Evolutionary conservation across 2,888 invertebrate species (phyloP).

Genomic region (Dicyrtoma fusca): DNA sequence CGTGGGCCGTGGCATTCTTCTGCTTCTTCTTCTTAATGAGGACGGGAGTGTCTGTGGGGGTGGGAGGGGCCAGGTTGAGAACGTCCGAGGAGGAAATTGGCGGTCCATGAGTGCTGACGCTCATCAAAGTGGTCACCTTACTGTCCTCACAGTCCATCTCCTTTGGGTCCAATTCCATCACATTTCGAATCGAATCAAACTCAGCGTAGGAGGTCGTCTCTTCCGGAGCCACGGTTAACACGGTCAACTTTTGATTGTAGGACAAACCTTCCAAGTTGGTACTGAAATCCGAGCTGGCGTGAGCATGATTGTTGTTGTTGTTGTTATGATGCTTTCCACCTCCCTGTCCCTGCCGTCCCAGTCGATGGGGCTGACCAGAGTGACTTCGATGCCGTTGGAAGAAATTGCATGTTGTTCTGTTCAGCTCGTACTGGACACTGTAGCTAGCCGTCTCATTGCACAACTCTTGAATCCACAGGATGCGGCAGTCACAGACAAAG

Average conservation of each 20-base stretch:
- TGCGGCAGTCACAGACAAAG: constrained; percentile 80
- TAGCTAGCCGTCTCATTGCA: constrained; percentile 70
- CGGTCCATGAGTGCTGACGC: neutral
- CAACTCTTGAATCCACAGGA: constrained; percentile 77
- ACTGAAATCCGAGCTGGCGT: neutral
- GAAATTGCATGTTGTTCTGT: constrained; percentile 42
- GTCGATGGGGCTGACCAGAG: constrained; percentile 6
- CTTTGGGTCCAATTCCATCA: constrained; percentile 42
- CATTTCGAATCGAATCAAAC: constrained; percentile 43
- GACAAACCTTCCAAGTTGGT: neutral
- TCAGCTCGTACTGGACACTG: constrained; percentile 43
- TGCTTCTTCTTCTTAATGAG: constrained; percentile 9
- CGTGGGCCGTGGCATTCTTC: neutral
- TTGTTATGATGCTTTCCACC: neutral
- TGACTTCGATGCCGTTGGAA: constrained; percentile 29
- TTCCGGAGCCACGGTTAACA: constrained; percentile 41
- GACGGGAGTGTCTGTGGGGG: constrained; percentile 24
- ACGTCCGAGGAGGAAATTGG: neutral
- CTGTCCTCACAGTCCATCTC: constrained; percentile 47
- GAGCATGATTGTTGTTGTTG: neutral
- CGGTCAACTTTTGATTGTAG: constrained; percentile 37
- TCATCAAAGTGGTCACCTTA: constrained; percentile 9
- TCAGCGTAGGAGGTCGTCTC: constrained; percentile 49
- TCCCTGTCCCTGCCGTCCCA: neutral
- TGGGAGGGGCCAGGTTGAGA: neutral